phyloP scores from a whole-genome alignment of 1,140 invertebrate genomes.

The Musca domestica region DNA sequence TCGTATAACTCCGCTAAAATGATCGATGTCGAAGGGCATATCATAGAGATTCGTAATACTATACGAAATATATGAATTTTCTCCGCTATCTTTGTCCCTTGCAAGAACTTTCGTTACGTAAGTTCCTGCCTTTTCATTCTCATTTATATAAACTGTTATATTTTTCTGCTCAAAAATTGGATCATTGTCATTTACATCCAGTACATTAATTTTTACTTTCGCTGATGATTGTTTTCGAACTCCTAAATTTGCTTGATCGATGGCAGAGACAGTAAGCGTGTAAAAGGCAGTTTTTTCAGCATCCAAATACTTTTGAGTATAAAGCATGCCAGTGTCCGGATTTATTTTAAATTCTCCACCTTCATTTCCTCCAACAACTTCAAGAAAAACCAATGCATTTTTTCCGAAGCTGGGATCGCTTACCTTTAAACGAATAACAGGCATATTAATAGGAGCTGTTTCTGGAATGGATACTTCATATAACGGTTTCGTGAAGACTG shows the following conservation, averaged over 20 bases:
- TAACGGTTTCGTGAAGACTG: constrained; percentile 83
- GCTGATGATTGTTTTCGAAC: constrained; percentile 82
- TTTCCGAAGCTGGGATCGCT: constrained; percentile 78
- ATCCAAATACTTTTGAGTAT: constrained; percentile 80
- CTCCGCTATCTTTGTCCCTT: constrained; percentile 84
- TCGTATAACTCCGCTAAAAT: constrained; percentile 84
- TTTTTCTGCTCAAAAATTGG: constrained; percentile 76
- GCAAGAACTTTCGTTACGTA: constrained; percentile 80
- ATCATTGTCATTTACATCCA: constrained; percentile 91
- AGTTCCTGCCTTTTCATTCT: constrained; percentile 84
- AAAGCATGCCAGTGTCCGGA: constrained; percentile 84
- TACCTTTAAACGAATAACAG: constrained; percentile 81
- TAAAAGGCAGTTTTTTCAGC: constrained; percentile 86
- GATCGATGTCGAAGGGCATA: constrained; percentile 94
- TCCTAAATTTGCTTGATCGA: constrained; percentile 83
- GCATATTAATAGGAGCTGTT: constrained; percentile 83
- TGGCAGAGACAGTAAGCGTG: constrained; percentile 85
- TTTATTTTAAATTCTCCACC: constrained; percentile 85
- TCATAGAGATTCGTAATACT: constrained; percentile 85
- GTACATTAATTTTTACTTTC: constrained; percentile 82
- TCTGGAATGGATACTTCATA: constrained; percentile 87
- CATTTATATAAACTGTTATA: constrained; percentile 68
- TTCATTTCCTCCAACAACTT: constrained; percentile 90
- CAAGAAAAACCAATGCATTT: constrained; percentile 80
- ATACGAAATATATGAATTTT: constrained; percentile 94